Conservation (phyloP, 2,888 invertebrate species). For the Tetranychus piercei region DNA sequence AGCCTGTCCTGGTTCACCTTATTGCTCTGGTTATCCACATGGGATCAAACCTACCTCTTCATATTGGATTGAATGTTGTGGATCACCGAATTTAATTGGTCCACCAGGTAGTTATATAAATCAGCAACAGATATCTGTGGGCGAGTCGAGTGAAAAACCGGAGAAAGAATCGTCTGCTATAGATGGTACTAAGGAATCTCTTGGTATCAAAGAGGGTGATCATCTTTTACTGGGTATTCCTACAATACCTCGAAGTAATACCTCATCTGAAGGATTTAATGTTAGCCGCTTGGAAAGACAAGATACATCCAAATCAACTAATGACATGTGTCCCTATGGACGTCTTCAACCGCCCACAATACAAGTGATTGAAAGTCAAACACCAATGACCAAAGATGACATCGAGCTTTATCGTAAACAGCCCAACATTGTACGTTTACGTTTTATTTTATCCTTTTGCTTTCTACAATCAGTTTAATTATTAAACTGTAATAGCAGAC, state of each 20-base stretch:
- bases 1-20: constrained; percentile 43
- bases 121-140: background rate
- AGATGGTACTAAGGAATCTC: background rate
- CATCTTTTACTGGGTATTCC: constrained; percentile 1
- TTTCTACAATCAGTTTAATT: too few species aligned
- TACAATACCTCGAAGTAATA: constrained; percentile 9
- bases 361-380: constrained; percentile 16
- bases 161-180: background rate
- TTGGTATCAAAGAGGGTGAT: background rate
- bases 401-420: constrained; percentile 21
- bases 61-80: constrained; percentile 89
- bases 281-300: constrained; percentile 16
- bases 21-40: constrained; percentile 75
- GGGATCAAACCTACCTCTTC: constrained; percentile 74
- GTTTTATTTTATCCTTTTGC: too few species aligned
- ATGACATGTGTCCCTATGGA: constrained; percentile 12
- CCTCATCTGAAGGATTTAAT: constrained; percentile 18
- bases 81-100: constrained; percentile 4
- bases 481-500: too few species aligned
- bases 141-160: background rate
- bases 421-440: constrained; percentile 12
- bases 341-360: constrained; percentile 12
- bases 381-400: constrained; percentile 21
- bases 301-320: constrained; percentile 22
- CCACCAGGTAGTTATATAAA: constrained; percentile 3